Base-by-base conservation (phyloP, 2,888 invertebrate genomes). In the Leptarthrus brevirostris region DNA sequence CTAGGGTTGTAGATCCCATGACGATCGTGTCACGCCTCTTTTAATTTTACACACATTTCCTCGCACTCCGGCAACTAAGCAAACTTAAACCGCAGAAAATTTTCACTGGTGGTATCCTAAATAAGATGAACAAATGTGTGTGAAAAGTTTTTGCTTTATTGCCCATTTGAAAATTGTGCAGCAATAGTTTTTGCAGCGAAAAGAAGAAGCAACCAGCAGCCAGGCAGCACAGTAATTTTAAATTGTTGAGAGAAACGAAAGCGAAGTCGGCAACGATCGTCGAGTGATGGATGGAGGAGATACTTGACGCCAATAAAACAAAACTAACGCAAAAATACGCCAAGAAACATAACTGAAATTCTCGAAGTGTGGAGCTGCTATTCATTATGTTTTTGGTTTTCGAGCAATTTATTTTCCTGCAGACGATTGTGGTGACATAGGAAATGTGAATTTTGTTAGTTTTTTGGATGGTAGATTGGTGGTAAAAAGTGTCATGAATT, bases 351-450 rank as follows among this genome's bases (percentile, higher is more conserved):
- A 76, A 77, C 76, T 77, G 74, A 76, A 74, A 79, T 78, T 75
- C 75, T 76, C 79, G 73, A 77, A 76, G 78, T 78, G 79, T 77
- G 78, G 78, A 79, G 79, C 78, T 76, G 77, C 77, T 74, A 78
- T 76, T 76, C 74, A 75, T 77, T 76, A 77, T 74, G 52, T 72
- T 1, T 40, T 58, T 10, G 24, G 1, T 20, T 44, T 61, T 24
- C 61, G 54, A 49, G 61, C 40, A 73, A 52, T 52, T 52, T 22
- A 52, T 52, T 52, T 5, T 52, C 6, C 12, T 52, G 18, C 12
- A 20, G 52, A 52, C 52, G 12, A 12, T 52, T 52, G 52, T 22
- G 20, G 52, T 52, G 52, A 52, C 52, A 52, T 18, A 16, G 8
- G 18, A 22, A 18, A 20, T 18, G 20, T 18, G 52, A 47, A n/a